These are phyloP conservation scores for Cephalotes varians DNA, from an alignment of 2,888 invertebrate genomes.

Conservation along the genomic window DNA sequence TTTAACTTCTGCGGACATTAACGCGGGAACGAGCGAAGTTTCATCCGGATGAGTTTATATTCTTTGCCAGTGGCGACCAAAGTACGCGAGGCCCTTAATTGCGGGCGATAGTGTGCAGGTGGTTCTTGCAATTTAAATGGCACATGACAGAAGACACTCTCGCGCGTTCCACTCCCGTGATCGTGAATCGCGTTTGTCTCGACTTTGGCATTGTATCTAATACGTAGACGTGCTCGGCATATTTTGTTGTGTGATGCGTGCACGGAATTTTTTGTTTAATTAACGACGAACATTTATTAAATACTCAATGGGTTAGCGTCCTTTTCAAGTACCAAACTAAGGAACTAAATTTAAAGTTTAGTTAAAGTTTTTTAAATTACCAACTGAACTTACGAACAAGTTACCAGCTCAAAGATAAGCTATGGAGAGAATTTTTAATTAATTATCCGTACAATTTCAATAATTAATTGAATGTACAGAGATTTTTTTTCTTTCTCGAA, in stretches of 20 bases:
- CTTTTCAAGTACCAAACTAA: not conserved
- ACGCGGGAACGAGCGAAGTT: constrained; percentile 36
- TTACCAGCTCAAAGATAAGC: constrained; percentile 12
- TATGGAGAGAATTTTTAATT: constrained; percentile 11
- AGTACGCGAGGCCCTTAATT: constrained; percentile 60
- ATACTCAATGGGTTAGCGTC: not conserved
- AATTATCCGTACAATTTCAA: constrained; percentile 18
- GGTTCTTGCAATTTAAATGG: constrained; percentile 60
- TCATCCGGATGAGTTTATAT: constrained; percentile 52
- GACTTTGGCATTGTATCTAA: constrained; percentile 18
- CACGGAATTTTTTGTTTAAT: constrained; percentile 7
- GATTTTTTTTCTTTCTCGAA: not conserved
- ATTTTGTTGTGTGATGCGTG: not conserved
- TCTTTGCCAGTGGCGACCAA: constrained; percentile 30
- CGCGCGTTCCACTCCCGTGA: constrained; percentile 12
- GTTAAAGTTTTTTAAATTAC: not conserved
- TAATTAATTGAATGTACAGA: not conserved
- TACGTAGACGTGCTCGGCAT: not conserved
- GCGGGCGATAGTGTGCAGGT: constrained; percentile 59
- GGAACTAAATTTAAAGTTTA: constrained; percentile 28
- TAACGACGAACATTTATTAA: not conserved
- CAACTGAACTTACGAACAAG: constrained; percentile 3
- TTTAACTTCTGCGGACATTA: constrained; percentile 49
- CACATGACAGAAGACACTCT: constrained; percentile 61
- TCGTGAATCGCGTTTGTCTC: constrained; percentile 23